Evolutionary conservation across 2,113 vertebrate species (phyloP).

Genomic region (Peromyscus maniculatus): DNA sequence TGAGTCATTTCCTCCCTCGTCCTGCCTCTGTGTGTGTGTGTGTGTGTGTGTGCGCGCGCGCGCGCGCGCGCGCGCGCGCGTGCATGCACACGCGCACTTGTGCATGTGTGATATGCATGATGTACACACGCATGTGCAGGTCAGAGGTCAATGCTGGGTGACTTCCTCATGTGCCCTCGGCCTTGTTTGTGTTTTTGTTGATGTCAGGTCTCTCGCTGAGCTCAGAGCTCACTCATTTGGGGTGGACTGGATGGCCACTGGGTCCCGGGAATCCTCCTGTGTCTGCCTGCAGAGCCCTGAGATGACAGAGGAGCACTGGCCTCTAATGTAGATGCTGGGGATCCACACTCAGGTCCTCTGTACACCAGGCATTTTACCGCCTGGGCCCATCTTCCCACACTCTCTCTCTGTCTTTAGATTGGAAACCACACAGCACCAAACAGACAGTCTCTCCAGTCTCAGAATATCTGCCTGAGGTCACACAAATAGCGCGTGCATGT

Average conservation of each 20-base stretch:
- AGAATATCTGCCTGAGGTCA: accelerated
- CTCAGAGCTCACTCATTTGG: neutral
- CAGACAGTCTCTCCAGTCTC: neutral
- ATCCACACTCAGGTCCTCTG: neutral
- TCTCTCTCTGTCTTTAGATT: neutral
- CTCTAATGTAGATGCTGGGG: neutral
- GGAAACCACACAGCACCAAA: neutral
- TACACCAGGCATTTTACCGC: neutral
- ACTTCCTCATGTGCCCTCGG: neutral
- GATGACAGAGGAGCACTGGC: neutral
- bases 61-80: neutral
- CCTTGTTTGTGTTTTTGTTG: neutral
- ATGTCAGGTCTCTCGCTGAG: neutral
- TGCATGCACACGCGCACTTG: neutral
- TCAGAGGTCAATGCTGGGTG: neutral
- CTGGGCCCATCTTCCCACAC: neutral
- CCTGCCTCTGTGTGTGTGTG: neutral
- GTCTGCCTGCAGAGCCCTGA: neutral
- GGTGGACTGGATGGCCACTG: no score
- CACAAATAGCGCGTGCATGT: neutral
- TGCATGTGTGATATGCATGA: neutral
- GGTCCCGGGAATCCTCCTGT: neutral
- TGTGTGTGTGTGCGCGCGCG: no score
- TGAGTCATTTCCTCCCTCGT: neutral
- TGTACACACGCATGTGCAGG: neutral